Percentiles rank a stretch among this genome's conserved stretches.
These are phyloP conservation scores for Hydrozoanthus tunicans DNA, from an alignment of 64 coral and sea anemone species.

Conservation along the genomic window DNA sequence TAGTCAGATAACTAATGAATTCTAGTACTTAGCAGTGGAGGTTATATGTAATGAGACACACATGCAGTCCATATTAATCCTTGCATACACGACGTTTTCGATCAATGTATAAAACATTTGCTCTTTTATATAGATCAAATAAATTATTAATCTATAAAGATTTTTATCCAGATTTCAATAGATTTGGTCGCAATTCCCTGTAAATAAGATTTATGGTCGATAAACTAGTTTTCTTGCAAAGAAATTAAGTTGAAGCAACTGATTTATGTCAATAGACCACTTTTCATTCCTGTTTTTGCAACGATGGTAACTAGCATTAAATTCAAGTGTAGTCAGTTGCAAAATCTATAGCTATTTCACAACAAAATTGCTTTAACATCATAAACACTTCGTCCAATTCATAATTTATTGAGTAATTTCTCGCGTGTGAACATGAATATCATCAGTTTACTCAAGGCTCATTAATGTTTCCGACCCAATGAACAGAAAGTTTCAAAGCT, in stretches of 20 bases:
- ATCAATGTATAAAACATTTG: too few species aligned
- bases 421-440: not conserved
- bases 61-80: too few species aligned
- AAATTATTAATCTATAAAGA: not conserved
- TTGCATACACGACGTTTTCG: too few species aligned
- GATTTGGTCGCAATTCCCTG: not conserved
- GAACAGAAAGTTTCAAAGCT: not conserved
- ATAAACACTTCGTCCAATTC: not conserved
- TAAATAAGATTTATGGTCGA: not conserved
- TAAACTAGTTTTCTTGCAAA: not conserved
- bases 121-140: too few species aligned
- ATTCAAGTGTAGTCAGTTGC: slow-evolving; percentile 1
- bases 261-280: not conserved
- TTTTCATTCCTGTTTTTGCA: not conserved
- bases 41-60: too few species aligned
- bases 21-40: not conserved
- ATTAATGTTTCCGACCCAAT: not conserved
- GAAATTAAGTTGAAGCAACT: not conserved
- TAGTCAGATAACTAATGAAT: not conserved
- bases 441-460: not conserved
- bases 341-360: not conserved
- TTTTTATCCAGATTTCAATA: not conserved
- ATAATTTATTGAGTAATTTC: slow-evolving; percentile 1
- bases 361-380: not conserved
- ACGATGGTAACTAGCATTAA: not conserved